A percentile compares a stretch with the other conserved stretches of the same genome.
Evolutionary conservation across 1,140 invertebrate species (phyloP).

Genomic region (Proales similis): DNA sequence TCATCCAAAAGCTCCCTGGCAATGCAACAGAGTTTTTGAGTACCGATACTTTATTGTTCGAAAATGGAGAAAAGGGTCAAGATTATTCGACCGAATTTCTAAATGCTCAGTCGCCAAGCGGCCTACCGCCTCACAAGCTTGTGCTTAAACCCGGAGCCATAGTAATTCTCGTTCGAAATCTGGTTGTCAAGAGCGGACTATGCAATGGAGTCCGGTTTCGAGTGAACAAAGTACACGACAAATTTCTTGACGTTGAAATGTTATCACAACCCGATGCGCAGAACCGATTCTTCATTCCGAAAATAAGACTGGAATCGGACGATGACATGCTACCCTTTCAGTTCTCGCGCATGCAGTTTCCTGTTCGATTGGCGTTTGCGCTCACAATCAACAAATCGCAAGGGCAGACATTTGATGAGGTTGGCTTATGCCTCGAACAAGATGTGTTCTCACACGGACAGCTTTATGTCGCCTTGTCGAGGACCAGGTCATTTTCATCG

Average conservation of each 20-base stretch:
- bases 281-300: slow-evolving; percentile 40
- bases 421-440: slow-evolving; percentile 40
- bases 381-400: slow-evolving; percentile 59
- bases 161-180: slow-evolving; percentile 51
- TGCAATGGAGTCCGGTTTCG: slow-evolving; percentile 50
- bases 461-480: slow-evolving; percentile 43
- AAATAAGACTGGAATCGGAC: slow-evolving; percentile 40
- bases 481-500: too few species aligned
- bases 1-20: slow-evolving; percentile 38
- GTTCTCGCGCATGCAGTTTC: slow-evolving; percentile 56
- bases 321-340: slow-evolving; percentile 43
- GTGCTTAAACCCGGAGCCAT: slow-evolving; percentile 45
- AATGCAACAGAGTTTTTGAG: slow-evolving; percentile 20
- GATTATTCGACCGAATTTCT: slow-evolving; percentile 47
- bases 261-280: slow-evolving; percentile 31
- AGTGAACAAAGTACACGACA: slow-evolving; percentile 40
- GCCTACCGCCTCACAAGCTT: slow-evolving; percentile 49
- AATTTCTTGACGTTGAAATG: slow-evolving; percentile 41
- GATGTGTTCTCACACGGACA: slow-evolving; percentile 43
- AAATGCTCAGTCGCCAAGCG: slow-evolving; percentile 45
- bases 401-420: slow-evolving; percentile 50
- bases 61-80: slow-evolving; percentile 40
- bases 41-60: slow-evolving; percentile 39
- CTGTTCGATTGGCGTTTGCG: slow-evolving; percentile 53
- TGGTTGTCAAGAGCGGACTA: slow-evolving; percentile 42